Base-by-base conservation (phyloP, 1,140 invertebrate genomes). In the Lordiphosa clarofinis region DNA sequence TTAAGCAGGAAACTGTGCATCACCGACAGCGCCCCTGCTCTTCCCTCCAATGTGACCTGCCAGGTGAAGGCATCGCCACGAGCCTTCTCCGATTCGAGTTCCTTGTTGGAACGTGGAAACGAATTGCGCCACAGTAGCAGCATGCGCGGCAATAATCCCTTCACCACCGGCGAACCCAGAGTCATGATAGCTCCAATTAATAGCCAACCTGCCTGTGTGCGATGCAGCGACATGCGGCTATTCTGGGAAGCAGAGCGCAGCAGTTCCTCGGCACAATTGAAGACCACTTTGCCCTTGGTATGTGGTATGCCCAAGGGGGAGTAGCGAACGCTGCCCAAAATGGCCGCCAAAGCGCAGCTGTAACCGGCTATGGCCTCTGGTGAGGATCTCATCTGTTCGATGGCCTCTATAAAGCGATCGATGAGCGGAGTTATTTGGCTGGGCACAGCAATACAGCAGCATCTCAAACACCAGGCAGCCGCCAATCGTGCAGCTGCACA, bases 31-130 rank as follows among this genome's bases (percentile, higher is more conserved):
- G 98, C 98, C 0, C 98, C 98, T 10, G 98, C 96, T 54, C 98
- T 91, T 10, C 97, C 97, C 91, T 99, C 98, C 42, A 99, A 90
- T 1, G 98, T 98, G 12, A 99, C 96, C 92, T 99, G 97, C 98
- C 98, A 99, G 37, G 98, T 99, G 88, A 99, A 99, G 0, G 97
- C 95, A 91, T 99, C 98, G 5, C 98, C 98, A 58, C 98, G 92
- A 0, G 96, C 95, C 87, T 99, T 99, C 90, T 99, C 98, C 5
- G 96, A 97, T 84, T 99, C 98, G 13, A 99, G 91, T 89, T 99
- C 98, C 87, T 98, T 98, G 24, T 94, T 94, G 0, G 97, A 98
- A 38, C 97, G 92, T 0, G 98, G 98, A 89, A 99, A 99, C 21
- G 97, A 98, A 90, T 99, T 99, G 74, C 97, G 93, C 99, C 99